Evolutionary conservation across 1,140 invertebrate genomes (phyloP), one percentile per base, ranked within the genome.

Genomic region (Mesaphorura yosii): DNA sequence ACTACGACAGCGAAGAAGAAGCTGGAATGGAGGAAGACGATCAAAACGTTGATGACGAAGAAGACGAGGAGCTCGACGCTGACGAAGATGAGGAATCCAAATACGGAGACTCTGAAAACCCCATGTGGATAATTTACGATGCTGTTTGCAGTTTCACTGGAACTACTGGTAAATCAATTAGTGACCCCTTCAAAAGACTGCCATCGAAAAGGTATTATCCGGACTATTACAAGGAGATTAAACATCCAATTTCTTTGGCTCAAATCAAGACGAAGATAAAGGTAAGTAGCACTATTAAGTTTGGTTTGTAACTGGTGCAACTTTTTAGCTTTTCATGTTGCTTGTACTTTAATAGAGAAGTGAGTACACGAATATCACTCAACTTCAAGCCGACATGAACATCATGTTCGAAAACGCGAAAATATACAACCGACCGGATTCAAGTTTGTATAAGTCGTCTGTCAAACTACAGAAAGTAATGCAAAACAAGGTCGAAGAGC

Each of bases 391-490:
- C 1, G 94, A 98, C 67, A 79, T 98, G 74, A 93, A 93, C 68
- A 80, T 95, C n/a, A 93, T 98, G 83, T 94, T 98, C 75, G 87
- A 96, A 67, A 98, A 97, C 75, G 92, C 93, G 6, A 92, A 91
- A 67, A 82, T 84, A 62, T 98, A 95, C 69, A 97, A 97, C 68
- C 71, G 85, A 46, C 82, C 86, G 37, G 84, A 86, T 47, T 91
- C 88, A 3, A 78, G 81, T 63, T 73, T 96, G 25, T 95, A 92
- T 64, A 87, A 86, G 70, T 83, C 80, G 71, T 83, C 85, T 45
- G 78, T 81, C 1, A 81, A 81, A 65, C 70, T 89, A 19, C 84
- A 87, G 69, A 85, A 83, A 69, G 74, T 86, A 50, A 86, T 92
- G 82, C 81, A 86, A 65, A 76, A 79, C 44, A 86, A 85, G 67